A percentile compares a stretch with the other conserved stretches of the same genome.
phyloP scores from a whole-genome alignment of 2,797 vertebrate genomes.

The Babyrousa celebensis region DNA sequence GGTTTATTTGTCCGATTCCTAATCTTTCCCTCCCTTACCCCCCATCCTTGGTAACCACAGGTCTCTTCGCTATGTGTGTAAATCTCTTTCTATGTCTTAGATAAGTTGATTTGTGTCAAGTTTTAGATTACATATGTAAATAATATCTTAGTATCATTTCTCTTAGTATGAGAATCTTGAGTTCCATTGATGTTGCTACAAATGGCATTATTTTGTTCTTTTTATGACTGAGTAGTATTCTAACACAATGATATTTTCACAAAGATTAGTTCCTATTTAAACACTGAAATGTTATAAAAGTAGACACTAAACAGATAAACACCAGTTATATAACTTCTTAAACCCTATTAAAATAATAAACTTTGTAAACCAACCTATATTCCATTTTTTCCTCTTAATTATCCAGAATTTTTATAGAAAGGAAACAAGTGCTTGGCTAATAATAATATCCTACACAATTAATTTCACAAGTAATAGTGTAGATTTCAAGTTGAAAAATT shows the following conservation, averaged over 20 bases:
- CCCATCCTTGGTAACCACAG: too few species aligned
- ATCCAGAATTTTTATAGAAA: neutral
- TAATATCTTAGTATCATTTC: too few species aligned
- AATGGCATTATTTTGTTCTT: too few species aligned
- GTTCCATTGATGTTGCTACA: too few species aligned
- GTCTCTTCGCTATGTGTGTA: too few species aligned
- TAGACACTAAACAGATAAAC: neutral
- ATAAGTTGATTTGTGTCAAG: too few species aligned
- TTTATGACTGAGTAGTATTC: too few species aligned
- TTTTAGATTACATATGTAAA: too few species aligned
- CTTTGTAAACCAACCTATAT: neutral
- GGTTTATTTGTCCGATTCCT: too few species aligned
- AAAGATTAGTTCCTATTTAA: neutral
- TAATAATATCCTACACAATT: neutral
- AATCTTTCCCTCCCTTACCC: too few species aligned
- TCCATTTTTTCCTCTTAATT: neutral
- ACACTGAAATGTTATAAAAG: neutral
- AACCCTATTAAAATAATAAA: neutral
- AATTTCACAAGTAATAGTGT: neutral
- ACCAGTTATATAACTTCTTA: neutral
- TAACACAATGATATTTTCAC: neutral
- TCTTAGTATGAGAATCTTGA: too few species aligned
- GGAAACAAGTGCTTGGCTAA: neutral
- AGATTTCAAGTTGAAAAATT: constrained; percentile 18
- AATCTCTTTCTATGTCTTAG: too few species aligned